Evolutionary conservation across 2,797 vertebrate species (phyloP), one percentile per base, ranked within the genome.

Genomic region (Glyptemys insculpta): DNA sequence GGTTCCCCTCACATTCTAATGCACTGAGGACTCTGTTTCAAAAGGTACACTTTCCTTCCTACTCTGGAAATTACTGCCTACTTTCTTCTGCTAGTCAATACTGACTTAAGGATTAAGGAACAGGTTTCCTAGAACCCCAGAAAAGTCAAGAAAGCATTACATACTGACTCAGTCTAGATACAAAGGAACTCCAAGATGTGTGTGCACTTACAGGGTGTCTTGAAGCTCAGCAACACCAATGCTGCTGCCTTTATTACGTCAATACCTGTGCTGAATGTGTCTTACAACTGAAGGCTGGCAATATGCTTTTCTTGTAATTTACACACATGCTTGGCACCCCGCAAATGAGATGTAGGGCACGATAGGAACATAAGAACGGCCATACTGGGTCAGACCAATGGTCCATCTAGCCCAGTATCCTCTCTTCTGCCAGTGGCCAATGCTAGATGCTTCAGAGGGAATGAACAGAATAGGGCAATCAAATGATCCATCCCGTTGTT

Each of bases 141-240:
- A 54, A 79, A 86, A 95, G 68, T 89, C 49, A 44, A 91, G 89
- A 85, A 49, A 16, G 34, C 19, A 90, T 52, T 79, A 81, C 1
- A 0, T 81, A 16, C 25, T 5, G 29, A 89, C 86, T 2, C 91
- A 93, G 72, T 41, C 84, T 91, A 93, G 92, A 65, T 96, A 68
- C 83, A 65, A 65, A 34, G 56, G 31, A 72, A 72, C 37, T 21
- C 31, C 59, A 37, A n/a, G n/a, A 72, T 19, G 34, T 37, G 21
- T 41, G 68, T 12, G n/a, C 62, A 47, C 52, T 83, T 44, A 7
- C 19, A 52, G 44, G 68, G 82, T 92, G 92, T 27, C 74, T 47
- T 86, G 90, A 87, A 74, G 93, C 95, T 80, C 1, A 14, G 80
- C 89, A 81, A 53, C 87, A 95, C 6, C 84, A 18, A 49, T 50